Base-by-base conservation (phyloP, 2,113 vertebrate genomes). In the Etheostoma cragini region DNA sequence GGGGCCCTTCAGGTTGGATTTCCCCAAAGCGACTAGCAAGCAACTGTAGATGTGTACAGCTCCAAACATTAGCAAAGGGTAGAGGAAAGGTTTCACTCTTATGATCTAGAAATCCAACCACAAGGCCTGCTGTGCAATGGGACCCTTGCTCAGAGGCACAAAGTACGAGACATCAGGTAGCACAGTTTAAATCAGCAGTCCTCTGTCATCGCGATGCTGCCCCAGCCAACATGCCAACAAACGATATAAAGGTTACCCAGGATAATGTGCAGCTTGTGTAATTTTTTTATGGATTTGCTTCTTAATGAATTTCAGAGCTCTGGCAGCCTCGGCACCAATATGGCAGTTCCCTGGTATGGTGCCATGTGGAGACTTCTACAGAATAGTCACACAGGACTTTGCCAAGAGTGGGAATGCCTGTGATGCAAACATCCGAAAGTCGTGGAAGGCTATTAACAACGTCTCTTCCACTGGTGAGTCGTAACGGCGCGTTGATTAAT, bases 291-390 rank as follows among this genome's bases (percentile, higher is more conserved):
- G 8, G 4, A 70, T 72, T 53, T 80, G 16, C 35, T 56, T 61
- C 24, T 0, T 50, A 22, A 76, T 85, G 47, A 54, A 1, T 87
- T 94, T 75, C 92, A 99, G 98, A 82, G 97, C 98, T 85, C 92
- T 99, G 82, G 98, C 98, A 62, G 92, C 98, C 6, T 99, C 98
- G 0, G 98, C 98, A 30, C 98, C 98, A 0, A 97, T 98, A 89
- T 99, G 96, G 97, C 97, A 98, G 87, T 98, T 99, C 90, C 92
- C 95, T 14, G 92, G 93, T 74, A 90, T 98, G 94, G 96, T 96
- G 85, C 95, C 96, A 0, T 99, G 97, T 91, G 96, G 95, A 53
- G 76, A 84, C 30, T 99, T 97, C 87, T 96, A 96, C 91, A 94
- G 92, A 87, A 93, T 97, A 78, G 97, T 98, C 81, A 98, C 96